Percentiles rank a stretch among this genome's conserved stretches.
Evolutionary conservation across 2,888 invertebrate genomes (phyloP).

Genomic region (Harpalus rubripes): DNA sequence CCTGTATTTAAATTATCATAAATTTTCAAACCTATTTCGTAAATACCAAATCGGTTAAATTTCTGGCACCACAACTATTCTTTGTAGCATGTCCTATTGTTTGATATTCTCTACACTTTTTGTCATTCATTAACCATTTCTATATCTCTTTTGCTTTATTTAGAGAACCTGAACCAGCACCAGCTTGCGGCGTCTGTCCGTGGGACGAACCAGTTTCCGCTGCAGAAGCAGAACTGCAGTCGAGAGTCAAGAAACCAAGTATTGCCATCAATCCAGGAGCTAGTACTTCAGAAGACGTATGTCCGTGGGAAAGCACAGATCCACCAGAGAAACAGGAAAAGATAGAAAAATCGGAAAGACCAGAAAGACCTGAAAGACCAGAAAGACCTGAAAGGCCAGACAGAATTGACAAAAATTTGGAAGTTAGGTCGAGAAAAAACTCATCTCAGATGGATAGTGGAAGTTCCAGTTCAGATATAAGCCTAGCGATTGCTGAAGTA

Average conservation of each 20-base stretch:
- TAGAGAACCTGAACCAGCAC: slow-evolving; percentile 58
- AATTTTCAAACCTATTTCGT: too few species aligned
- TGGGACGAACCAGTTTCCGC: slow-evolving; percentile 73
- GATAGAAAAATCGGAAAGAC: not conserved
- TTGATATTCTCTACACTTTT: not conserved
- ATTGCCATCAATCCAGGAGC: slow-evolving; percentile 76
- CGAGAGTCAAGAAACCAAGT: slow-evolving; percentile 76
- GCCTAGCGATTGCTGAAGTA: slow-evolving; percentile 80
- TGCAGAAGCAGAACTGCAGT: slow-evolving; percentile 49
- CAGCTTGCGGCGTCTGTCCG: slow-evolving; percentile 74
- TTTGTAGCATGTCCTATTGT: not conserved
- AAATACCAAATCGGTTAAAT: too few species aligned
- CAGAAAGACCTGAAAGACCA: not conserved
- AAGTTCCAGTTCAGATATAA: slow-evolving; percentile 88
- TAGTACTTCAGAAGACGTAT: slow-evolving; percentile 79
- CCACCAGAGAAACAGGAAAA: slow-evolving; percentile 71
- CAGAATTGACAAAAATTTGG: slow-evolving; percentile 26
- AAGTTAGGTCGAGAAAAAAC: slow-evolving; percentile 81
- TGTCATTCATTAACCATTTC: not conserved
- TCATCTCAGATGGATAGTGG: slow-evolving; percentile 85
- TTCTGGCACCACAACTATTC: too few species aligned
- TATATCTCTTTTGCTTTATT: not conserved
- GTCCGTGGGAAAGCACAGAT: slow-evolving; percentile 79
- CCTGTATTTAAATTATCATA: too few species aligned
- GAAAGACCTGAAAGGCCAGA: not conserved